phyloP scores from a whole-genome alignment of 2,888 invertebrate genomes.

The Mystacides longicornis region DNA sequence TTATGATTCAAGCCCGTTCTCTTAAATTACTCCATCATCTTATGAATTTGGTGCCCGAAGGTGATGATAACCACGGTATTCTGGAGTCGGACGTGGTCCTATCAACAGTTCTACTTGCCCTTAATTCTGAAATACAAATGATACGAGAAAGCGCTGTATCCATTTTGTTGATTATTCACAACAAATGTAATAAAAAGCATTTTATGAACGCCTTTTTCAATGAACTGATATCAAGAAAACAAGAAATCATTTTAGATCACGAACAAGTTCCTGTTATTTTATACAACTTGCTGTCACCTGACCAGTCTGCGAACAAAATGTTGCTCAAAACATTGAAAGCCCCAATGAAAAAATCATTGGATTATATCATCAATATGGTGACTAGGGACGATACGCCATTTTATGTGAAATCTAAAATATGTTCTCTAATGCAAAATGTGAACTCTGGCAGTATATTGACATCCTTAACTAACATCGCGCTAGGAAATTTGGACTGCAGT shows the following conservation, averaged over 20 bases:
- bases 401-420: constrained; percentile 42
- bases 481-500: constrained; percentile 31
- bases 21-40: constrained; percentile 3
- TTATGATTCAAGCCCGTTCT: constrained; percentile 33
- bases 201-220: constrained; percentile 42
- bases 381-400: constrained; percentile 39
- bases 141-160: constrained; percentile 52
- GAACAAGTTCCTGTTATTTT: constrained; percentile 59
- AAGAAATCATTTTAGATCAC: constrained; percentile 58
- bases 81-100: constrained; percentile 43
- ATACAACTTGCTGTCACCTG: constrained; percentile 52
- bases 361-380: constrained; percentile 32
- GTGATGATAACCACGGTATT: constrained; percentile 32
- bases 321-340: constrained; percentile 38
- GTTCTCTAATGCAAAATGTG: constrained; percentile 41
- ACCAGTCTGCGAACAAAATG: constrained; percentile 40
- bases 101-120: constrained; percentile 47
- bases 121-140: constrained; percentile 46
- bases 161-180: constrained; percentile 40
- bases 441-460: constrained; percentile 43
- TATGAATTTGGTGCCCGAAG: background rate
- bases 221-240: constrained; percentile 41
- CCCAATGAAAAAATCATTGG: constrained; percentile 34
- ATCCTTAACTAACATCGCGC: constrained; percentile 33
- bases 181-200: constrained; percentile 34